Evolutionary conservation across 2,888 invertebrate species (phyloP), one percentile per base, ranked within the genome.

Genomic region (Cheilosia variabilis): DNA sequence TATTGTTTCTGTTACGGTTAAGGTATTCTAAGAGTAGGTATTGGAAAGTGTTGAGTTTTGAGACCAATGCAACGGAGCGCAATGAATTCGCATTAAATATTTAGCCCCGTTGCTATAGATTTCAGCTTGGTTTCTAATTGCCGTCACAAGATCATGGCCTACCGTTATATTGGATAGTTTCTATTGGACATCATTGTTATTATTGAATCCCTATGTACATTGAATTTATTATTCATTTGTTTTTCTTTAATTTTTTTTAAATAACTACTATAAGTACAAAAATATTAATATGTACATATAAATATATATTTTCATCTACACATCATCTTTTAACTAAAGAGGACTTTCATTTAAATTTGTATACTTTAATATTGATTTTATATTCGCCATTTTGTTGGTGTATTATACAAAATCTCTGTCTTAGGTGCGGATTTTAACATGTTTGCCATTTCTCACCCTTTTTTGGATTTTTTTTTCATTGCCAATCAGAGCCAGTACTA

Each of bases 231-330:
- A 37, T 47, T 37, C 4, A 47, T 15, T 68, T 55, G 37, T 27
- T 27, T 6, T 60, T 55, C 37, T 27, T 60, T 62, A n/a, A n/a
- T 2, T 31, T 31, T 31, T 31, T 7, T 31, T 62, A 62, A 68
- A 66, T 75, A 52, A 68, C 83, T 83, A 68, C 83, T 83, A 79
- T 68, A 57, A 83, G 83, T 83, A 83, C 79, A 83, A 83, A 83
- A 83, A 83, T 83, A 83, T 83, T 63, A 75, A 52, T 83, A 83
- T 83, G 31, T 83, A 79, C 83, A 79, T 79, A 73, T 69, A 73
- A 79, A 66, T 63, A 43, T 73, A 52, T 31, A 57, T 73, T 34
- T 62, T 69, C 45, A 24, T 52, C 50, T 63, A 72, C 52, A 58
- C 22, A 53, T 37, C 62, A 57, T 43, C 58, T 50, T 68, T 72